A percentile compares a stretch with the other conserved stretches of the same genome.
Conservation (phyloP, 1,140 invertebrate genomes). For the Camponotus pennsylvanicus region DNA sequence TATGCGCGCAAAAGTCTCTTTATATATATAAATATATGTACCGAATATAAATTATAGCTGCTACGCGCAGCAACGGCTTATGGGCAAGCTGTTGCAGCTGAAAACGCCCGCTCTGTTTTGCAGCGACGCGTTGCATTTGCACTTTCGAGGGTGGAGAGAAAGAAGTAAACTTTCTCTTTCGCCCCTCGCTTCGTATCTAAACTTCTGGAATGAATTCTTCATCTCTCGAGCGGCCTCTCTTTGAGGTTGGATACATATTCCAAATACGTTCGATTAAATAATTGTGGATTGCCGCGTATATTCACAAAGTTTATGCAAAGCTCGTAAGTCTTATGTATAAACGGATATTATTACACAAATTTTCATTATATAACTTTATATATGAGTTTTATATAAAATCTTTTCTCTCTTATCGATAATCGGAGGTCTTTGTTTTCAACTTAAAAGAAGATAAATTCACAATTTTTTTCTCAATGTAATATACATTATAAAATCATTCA, state of each 20-base stretch:
- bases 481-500: constrained; percentile 12
- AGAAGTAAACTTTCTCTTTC: constrained; percentile 47
- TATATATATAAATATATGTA: neutral
- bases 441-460: neutral
- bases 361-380: constrained; percentile 15
- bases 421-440: neutral
- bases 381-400: constrained; percentile 2
- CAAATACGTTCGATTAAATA: constrained; percentile 10
- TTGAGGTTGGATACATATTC: constrained; percentile 18
- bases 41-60: constrained; percentile 57
- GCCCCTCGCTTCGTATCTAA: neutral
- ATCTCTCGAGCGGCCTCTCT: constrained; percentile 7
- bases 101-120: constrained; percentile 20
- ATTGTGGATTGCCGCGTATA: constrained; percentile 20
- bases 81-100: constrained; percentile 55
- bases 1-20: neutral
- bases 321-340: neutral
- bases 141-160: neutral
- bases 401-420: neutral
- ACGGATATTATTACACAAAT: constrained; percentile 3
- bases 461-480: neutral
- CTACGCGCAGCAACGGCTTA: constrained; percentile 12
- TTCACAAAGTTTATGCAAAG: neutral
- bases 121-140: constrained; percentile 41
- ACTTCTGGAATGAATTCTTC: constrained; percentile 26